Conservation (phyloP, 2,888 invertebrate genomes). For the Smittia aterrima region DNA sequence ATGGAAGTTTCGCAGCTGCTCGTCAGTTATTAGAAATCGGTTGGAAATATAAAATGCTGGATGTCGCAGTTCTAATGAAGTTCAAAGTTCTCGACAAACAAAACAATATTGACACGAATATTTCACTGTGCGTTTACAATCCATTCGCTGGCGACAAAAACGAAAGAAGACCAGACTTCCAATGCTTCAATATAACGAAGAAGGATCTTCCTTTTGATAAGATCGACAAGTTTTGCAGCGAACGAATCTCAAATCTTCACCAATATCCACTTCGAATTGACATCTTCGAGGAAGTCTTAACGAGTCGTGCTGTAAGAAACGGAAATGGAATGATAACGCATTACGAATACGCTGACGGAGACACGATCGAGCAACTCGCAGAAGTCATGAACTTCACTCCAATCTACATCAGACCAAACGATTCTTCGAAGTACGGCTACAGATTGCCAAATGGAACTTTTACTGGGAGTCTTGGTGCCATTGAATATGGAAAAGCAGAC, state of each 20-base stretch:
- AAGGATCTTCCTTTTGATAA: background rate
- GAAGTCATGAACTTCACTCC: slow-evolving; percentile 3
- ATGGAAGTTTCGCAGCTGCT: background rate
- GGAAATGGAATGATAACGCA: background rate
- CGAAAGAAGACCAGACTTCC: background rate
- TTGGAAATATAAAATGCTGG: background rate
- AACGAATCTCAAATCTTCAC: background rate
- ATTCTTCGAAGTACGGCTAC: background rate
- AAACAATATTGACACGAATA: background rate
- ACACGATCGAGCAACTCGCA: background rate
- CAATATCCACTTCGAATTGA: background rate
- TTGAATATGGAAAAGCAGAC: background rate
- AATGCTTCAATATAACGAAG: background rate
- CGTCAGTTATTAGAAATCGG: background rate
- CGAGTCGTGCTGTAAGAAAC: background rate
- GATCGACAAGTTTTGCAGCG: background rate
- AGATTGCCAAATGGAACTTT: background rate
- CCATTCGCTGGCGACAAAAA: background rate
- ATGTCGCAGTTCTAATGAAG: background rate
- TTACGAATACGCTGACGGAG: background rate
- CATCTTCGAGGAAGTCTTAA: background rate
- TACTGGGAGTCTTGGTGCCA: background rate
- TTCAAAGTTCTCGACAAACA: background rate
- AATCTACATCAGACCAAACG: background rate
- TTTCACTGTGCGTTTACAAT: background rate